Evolutionary conservation across 2,888 invertebrate species (phyloP).

Genomic region (Pherbina coryleti): DNA sequence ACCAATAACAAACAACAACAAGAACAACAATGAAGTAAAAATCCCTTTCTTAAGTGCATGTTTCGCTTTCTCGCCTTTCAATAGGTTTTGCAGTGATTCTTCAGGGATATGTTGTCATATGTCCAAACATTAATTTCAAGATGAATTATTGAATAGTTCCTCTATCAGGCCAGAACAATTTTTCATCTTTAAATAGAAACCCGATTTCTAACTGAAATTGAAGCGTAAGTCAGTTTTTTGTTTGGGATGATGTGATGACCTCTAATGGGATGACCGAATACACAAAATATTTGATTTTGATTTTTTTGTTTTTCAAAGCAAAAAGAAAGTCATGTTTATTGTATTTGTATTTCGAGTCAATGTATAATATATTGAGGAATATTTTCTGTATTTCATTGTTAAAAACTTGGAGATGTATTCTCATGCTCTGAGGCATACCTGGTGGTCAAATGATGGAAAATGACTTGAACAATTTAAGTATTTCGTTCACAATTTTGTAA

Average conservation of each 20-base stretch:
- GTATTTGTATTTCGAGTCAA: no score
- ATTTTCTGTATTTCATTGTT: no score
- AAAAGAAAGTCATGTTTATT: no score
- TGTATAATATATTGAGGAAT: no score
- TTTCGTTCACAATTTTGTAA: no score
- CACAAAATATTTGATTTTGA: not conserved
- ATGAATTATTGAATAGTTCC: not conserved
- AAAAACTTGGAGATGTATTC: no score
- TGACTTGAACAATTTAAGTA: no score
- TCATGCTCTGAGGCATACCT: no score
- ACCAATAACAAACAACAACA: not conserved
- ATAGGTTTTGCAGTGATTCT: not conserved
- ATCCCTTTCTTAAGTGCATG: slow-evolving; percentile 13
- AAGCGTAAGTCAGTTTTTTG: not conserved
- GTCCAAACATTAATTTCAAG: not conserved
- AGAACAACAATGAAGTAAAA: not conserved
- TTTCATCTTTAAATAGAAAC: not conserved
- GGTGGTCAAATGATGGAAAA: no score
- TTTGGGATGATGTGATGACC: not conserved
- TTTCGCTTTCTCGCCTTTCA: slow-evolving; percentile 24
- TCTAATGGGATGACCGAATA: not conserved
- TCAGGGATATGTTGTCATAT: not conserved
- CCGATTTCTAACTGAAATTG: not conserved
- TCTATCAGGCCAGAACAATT: no score
- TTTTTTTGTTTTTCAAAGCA: no score